These are phyloP conservation scores for Peromyscus eremicus DNA, from an alignment of 2,797 vertebrate genomes.

Conservation along the genomic window DNA sequence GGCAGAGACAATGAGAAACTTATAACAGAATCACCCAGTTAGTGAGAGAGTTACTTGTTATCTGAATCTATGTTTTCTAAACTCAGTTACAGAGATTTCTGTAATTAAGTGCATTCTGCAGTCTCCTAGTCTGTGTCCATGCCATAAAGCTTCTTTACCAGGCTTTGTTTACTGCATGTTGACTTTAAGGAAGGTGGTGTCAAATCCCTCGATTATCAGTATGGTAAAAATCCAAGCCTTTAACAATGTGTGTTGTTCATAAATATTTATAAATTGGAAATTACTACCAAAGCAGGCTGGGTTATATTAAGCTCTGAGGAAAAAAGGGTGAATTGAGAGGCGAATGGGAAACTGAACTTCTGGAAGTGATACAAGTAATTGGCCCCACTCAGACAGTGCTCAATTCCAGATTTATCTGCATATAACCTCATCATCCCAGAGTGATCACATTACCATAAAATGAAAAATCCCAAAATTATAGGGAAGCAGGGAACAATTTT, in stretches of 20 bases:
- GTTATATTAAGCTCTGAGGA: not conserved
- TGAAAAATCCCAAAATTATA: slow-evolving; percentile 50
- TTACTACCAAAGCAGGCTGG: not conserved
- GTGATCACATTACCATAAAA: slow-evolving; percentile 51
- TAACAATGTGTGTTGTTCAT: slow-evolving; percentile 47
- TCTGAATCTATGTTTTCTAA: slow-evolving; percentile 30
- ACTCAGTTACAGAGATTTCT: not conserved
- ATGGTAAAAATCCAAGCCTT: slow-evolving; percentile 15
- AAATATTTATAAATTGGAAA: slow-evolving; percentile 68
- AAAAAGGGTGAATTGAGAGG: slow-evolving; percentile 28
- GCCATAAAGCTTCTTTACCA: not conserved
- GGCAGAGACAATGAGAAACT: not conserved
- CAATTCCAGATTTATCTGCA: slow-evolving; percentile 19
- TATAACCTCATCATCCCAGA: slow-evolving; percentile 3
- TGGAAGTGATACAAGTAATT: slow-evolving; percentile 46
- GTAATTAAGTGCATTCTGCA: not conserved
- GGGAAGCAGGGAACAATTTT: slow-evolving; percentile 32
- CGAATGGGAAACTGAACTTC: not conserved
- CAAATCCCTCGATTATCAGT: not conserved
- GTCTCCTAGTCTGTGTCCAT: not conserved
- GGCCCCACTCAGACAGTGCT: not conserved
- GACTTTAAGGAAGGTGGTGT: not conserved
- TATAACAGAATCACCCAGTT: not conserved
- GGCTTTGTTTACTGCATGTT: not conserved
- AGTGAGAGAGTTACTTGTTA: not conserved